These are phyloP conservation scores for Pseudorhombus dupliciocellatus DNA, from an alignment of 2,113 vertebrate genomes.

Conservation along the genomic window DNA sequence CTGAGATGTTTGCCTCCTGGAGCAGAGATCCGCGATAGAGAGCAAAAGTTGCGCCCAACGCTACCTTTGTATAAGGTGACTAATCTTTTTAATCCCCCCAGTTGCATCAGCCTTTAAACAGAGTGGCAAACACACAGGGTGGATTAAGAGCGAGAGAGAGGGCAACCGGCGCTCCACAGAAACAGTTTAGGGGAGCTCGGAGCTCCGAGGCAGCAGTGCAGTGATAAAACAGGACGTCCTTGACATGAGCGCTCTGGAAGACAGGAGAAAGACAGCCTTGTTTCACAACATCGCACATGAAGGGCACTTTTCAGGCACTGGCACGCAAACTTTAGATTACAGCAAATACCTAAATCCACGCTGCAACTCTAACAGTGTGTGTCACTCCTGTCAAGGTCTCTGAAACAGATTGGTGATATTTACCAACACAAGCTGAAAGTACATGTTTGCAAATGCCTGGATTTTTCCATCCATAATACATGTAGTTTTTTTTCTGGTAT, in stretches of 20 bases:
- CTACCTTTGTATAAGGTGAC: conserved; percentile 79
- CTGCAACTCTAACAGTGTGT: too few species aligned
- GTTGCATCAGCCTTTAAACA: conserved; percentile 71
- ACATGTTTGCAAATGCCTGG: too few species aligned
- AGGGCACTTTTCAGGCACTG: background rate
- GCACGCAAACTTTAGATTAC: background rate
- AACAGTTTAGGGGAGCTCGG: conserved; percentile 17
- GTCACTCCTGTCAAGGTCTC: too few species aligned
- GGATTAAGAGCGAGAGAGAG: conserved; percentile 76
- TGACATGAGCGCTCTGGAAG: conserved; percentile 4
- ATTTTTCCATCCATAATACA: too few species aligned
- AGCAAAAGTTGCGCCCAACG: conserved; percentile 81
- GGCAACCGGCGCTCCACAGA: conserved; percentile 39
- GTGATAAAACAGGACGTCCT: conserved; percentile 21
- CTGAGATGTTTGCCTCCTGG: conserved; percentile 49
- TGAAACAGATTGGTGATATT: too few species aligned
- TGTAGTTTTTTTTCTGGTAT: too few species aligned
- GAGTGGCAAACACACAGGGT: conserved; percentile 74
- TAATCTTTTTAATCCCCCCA: conserved; percentile 79
- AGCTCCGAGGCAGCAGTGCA: conserved; percentile 18
- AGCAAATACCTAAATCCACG: too few species aligned
- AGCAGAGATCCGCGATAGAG: conserved; percentile 40
- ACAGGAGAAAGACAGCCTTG: background rate
- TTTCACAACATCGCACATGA: background rate
- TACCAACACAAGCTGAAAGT: too few species aligned